phyloP scores from a whole-genome alignment of 1,140 invertebrate species.

The Penaeus indicus region DNA sequence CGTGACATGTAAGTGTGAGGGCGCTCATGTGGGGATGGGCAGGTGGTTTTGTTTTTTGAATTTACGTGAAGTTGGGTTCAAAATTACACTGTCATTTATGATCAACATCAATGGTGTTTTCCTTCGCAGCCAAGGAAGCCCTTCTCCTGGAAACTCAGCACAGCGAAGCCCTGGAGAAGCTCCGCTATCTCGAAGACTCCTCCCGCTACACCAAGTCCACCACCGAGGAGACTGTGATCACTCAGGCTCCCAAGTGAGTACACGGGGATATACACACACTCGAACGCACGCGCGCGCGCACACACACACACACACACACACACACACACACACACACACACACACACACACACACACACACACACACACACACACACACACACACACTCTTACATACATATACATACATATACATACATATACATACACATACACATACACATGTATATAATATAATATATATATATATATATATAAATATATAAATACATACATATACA shows the following conservation, averaged over 20 bases:
- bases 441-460: too few relatives aligned
- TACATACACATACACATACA: too few relatives aligned
- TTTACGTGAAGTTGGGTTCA: neutral
- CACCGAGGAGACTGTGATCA: slow-evolving; percentile 83
- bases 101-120: neutral
- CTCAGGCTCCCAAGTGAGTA: slow-evolving; percentile 78
- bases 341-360: too few relatives aligned
- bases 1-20: slow-evolving; percentile 72
- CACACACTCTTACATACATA: too few relatives aligned
- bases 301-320: too few relatives aligned
- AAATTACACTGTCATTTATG: neutral
- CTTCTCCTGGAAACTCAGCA: slow-evolving; percentile 73
- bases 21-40: neutral
- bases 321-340: too few relatives aligned
- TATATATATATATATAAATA: too few relatives aligned
- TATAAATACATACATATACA: rapidly evolving
- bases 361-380: too few relatives aligned
- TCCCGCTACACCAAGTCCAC: slow-evolving; percentile 70
- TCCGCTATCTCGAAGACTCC: slow-evolving; percentile 71
- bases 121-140: slow-evolving; percentile 66
- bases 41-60: neutral
- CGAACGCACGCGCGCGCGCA: too few relatives aligned
- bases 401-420: too few relatives aligned
- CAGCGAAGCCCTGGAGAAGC: slow-evolving; percentile 79
- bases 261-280: neutral